These are phyloP conservation scores for Neoitamus cyanurus DNA, from an alignment of 2,888 invertebrate species.

Conservation along the genomic window DNA sequence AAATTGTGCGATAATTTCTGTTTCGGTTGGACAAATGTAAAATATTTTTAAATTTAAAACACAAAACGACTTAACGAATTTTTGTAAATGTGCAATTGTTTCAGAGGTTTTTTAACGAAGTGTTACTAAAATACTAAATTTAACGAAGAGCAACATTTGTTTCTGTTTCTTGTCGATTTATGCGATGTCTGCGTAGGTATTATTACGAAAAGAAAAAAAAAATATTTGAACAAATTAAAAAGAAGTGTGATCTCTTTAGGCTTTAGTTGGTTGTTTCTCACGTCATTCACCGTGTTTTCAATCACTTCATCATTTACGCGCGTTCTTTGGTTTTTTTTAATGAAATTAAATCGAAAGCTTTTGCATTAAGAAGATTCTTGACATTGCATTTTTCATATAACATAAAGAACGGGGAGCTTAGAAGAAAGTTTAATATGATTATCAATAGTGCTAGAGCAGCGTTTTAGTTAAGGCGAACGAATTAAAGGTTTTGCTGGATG, in stretches of 20 bases:
- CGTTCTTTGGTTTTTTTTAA: background rate
- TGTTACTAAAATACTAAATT: constrained; percentile 3
- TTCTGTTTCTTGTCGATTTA: constrained; percentile 7
- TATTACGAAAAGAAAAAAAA: constrained; percentile 5
- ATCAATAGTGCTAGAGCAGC: background rate
- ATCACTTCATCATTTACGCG: background rate
- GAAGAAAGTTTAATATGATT: background rate
- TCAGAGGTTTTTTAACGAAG: constrained; percentile 10
- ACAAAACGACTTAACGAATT: background rate
- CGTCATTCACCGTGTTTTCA: background rate
- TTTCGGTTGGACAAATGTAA: background rate
- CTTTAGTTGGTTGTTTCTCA: background rate
- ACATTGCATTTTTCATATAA: background rate
- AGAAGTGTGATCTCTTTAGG: constrained; percentile 33
- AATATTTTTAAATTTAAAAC: background rate
- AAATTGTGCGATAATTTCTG: background rate
- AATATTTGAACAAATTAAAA: background rate
- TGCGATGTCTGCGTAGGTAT: constrained; percentile 1
- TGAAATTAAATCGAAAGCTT: background rate
- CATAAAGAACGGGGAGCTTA: background rate
- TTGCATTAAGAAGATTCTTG: constrained; percentile 1
- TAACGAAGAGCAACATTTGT: background rate
- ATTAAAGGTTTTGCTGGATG: background rate
- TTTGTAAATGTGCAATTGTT: background rate
- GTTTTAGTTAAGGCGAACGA: background rate